Evolutionary conservation across 2,888 invertebrate species (phyloP), one percentile per base, ranked within the genome.

Genomic region (Electrophaes corylata): DNA sequence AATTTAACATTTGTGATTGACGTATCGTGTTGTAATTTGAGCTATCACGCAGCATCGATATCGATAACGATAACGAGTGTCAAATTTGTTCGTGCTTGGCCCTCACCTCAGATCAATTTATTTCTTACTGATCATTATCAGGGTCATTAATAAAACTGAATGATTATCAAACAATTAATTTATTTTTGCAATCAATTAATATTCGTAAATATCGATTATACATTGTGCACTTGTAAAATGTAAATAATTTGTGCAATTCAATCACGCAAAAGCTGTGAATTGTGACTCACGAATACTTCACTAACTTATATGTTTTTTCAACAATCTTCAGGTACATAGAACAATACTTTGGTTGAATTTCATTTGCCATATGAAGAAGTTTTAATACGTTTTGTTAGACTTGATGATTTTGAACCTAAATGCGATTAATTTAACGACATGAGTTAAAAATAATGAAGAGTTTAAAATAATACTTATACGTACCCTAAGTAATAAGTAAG

Each of bases 281-380:
- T 46, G 46, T 59, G 37, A 43, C 49, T 61, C 55, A 54, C 45
- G 43, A 29, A 47, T 23, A 48, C 10, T 29, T 23, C 23, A 23
- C 6, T 29, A 46, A 40, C 41, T 48, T 46, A 40, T 55, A 18
- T 37, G 26, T 54, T 41, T 59, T 33, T 57, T 56, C 16, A 54
- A 48, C 60, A 66, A 67, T 66, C 52, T 65, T 81, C 81, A 81
- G 81, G 81, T 81, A 81, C 81, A 67, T 59, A 14, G 40, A 72
- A 75, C 71, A 79, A 81, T 78, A 79, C 81, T 81, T 81, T 81
- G 81, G 81, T 78, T 64, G 56, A 65, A 67, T 73, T 76, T 67
- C 56, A 64, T 51, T 71, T 49, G 46, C 55, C 47, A 59, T 43
- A 39, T 46, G 62, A 64, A 58, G 23, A 62, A 55, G 60, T 41